phyloP scores from a whole-genome alignment of 2,888 invertebrate genomes.

The Trypoxylon attenuatum region DNA sequence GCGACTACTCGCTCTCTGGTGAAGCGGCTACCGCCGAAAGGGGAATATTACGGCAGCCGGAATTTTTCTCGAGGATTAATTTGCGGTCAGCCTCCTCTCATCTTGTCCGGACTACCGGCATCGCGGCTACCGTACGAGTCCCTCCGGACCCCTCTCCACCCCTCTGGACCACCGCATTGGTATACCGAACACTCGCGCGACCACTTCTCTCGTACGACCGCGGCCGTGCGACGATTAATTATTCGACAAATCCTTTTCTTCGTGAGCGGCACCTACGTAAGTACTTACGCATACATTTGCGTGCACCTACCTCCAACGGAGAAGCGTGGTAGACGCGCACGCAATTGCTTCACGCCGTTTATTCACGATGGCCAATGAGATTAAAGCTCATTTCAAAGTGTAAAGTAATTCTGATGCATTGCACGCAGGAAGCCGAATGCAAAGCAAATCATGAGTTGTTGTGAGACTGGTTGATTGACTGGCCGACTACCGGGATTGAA shows the following conservation, averaged over 20 bases:
- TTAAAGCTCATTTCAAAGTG: too few relatives aligned
- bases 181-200: constrained; percentile 46
- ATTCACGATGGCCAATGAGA: too few relatives aligned
- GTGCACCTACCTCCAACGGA: too few relatives aligned
- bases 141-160: constrained; percentile 33
- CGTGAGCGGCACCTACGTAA: too few relatives aligned
- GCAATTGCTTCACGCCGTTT: too few relatives aligned
- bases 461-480: too few relatives aligned
- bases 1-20: constrained; percentile 24
- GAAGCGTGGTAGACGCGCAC: constrained; percentile 3
- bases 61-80: constrained; percentile 66
- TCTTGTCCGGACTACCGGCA: constrained; percentile 56
- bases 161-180: too few relatives aligned
- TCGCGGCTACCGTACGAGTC: constrained; percentile 54
- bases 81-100: constrained; percentile 60
- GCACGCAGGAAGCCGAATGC: too few relatives aligned
- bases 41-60: constrained; percentile 61
- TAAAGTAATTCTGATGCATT: too few relatives aligned
- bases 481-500: too few relatives aligned
- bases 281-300: too few relatives aligned
- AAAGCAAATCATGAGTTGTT: too few relatives aligned
- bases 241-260: constrained; percentile 52
- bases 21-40: constrained; percentile 55
- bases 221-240: constrained; percentile 50
- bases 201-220: constrained; percentile 51